A percentile compares a stretch with the other conserved stretches of the same genome.
Evolutionary conservation across 2,113 vertebrate genomes (phyloP).

Genomic region (Mionectes macconnelli): DNA sequence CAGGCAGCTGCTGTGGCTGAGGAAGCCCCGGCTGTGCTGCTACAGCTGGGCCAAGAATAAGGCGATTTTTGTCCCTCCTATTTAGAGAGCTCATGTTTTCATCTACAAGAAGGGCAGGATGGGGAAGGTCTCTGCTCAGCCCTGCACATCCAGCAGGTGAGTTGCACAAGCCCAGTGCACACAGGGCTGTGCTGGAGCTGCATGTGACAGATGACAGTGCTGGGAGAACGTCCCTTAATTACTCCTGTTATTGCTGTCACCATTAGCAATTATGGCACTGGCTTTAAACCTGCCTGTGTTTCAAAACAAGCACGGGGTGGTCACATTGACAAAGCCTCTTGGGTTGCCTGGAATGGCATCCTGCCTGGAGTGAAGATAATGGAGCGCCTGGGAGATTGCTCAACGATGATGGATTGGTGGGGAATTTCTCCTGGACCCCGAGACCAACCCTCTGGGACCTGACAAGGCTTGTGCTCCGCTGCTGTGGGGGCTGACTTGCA

Average conservation of each 20-base stretch:
- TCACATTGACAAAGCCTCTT: not conserved
- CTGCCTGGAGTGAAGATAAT: not conserved
- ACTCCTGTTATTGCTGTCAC: not conserved
- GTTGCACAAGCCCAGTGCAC: accelerated
- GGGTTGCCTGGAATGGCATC: not conserved
- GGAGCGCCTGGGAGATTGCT: conserved; percentile 2
- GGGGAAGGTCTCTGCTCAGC: not conserved
- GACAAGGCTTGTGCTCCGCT: conserved; percentile 26
- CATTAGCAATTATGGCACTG: not conserved
- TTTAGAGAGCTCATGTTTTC: not conserved
- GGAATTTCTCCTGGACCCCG: not conserved
- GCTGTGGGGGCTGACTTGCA: not conserved
- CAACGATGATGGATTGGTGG: not conserved
- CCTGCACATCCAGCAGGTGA: not conserved
- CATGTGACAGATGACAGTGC: conserved; percentile 8
- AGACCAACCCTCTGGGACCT: not conserved
- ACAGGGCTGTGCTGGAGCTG: not conserved
- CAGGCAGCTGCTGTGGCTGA: not conserved
- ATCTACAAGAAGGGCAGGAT: not conserved
- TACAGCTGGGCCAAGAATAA: not conserved
- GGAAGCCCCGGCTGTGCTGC: not conserved
- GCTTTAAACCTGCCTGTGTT: not conserved
- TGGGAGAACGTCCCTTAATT: conserved; percentile 1
- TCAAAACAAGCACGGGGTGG: not conserved
- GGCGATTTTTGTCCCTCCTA: not conserved